Conservation (phyloP, 2,888 invertebrate genomes). For the Ormyrus nitidulus region DNA sequence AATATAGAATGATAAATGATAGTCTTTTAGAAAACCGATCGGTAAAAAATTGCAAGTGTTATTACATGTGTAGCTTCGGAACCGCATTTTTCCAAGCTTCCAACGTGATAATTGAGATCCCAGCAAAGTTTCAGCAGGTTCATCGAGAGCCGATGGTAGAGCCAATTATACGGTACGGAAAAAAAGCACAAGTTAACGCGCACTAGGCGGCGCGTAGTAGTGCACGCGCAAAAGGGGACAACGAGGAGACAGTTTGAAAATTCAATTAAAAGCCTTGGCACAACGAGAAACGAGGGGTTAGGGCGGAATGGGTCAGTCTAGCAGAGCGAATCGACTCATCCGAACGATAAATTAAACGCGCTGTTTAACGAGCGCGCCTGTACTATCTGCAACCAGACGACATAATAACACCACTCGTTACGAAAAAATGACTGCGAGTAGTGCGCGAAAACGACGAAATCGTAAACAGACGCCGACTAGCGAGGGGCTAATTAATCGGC, state of each 20-base stretch:
- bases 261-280: conserved; percentile 45
- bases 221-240: neutral
- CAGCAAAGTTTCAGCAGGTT: neutral
- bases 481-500: no score
- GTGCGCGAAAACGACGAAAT: no score
- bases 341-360: conserved; percentile 52
- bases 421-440: neutral
- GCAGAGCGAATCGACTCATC: neutral
- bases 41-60: no score
- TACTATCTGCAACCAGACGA: conserved; percentile 12
- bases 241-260: conserved; percentile 41
- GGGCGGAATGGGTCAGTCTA: conserved; percentile 25
- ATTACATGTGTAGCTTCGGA: no score
- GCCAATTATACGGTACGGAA: conserved; percentile 46
- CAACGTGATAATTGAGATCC: no score
- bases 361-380: conserved; percentile 33
- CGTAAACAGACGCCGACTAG: no score
- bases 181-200: conserved; percentile 30
- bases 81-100: no score
- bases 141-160: neutral
- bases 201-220: neutral
- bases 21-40: no score
- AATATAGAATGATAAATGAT: no score
- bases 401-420: conserved; percentile 43
- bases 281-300: neutral